Evolutionary conservation across 1,140 invertebrate genomes (phyloP).

Genomic region (Eubasilissa regina): DNA sequence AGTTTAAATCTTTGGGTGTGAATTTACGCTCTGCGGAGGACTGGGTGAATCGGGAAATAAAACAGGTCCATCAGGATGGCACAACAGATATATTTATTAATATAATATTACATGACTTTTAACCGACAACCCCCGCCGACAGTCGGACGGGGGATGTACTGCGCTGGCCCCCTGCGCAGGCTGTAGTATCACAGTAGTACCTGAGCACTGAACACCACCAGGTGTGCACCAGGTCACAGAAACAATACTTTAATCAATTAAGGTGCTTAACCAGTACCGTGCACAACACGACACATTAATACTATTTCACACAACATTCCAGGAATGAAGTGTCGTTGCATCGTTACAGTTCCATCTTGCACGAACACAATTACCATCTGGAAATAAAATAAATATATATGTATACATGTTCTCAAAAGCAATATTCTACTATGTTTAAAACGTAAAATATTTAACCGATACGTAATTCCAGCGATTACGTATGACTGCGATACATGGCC

Average conservation of each 20-base stretch:
- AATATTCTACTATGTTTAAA: too few species aligned
- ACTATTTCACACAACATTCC: constrained; percentile 1
- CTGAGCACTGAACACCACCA: neutral
- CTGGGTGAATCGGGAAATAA: neutral
- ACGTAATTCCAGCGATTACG: too few species aligned
- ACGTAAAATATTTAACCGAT: too few species aligned
- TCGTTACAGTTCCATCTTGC: neutral
- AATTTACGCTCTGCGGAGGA: too few species aligned
- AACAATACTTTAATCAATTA: neutral
- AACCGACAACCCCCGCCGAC: neutral
- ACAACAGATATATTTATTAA: constrained; percentile 28
- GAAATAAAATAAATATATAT: neutral
- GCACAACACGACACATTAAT: constrained; percentile 50
- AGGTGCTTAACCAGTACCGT: constrained; percentile 37
- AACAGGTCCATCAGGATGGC: neutral
- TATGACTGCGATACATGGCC: too few species aligned
- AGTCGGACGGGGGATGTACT: neutral
- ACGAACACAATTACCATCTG: constrained; percentile 9
- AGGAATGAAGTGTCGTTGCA: neutral
- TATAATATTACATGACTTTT: constrained; percentile 8
- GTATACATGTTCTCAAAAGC: too few species aligned
- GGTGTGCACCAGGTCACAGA: too few species aligned
- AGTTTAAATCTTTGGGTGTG: too few species aligned
- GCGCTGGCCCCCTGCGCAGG: neutral
- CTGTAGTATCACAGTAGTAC: constrained; percentile 17